Evolutionary conservation across 2,113 vertebrate genomes (phyloP), one percentile per base, ranked within the genome.

Genomic region (Phaethornis superciliosus): DNA sequence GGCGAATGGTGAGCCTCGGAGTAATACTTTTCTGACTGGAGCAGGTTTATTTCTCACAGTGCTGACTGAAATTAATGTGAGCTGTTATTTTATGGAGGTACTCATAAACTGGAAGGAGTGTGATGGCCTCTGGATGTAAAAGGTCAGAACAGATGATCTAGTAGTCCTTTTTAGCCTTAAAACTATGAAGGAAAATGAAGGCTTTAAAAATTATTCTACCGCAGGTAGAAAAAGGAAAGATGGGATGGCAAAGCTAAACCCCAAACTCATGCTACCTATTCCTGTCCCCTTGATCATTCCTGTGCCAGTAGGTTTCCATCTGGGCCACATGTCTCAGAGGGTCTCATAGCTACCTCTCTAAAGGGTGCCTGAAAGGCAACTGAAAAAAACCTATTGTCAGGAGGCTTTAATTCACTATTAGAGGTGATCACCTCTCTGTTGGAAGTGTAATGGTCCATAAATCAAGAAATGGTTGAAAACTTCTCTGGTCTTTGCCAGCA

Each of bases 111-210:
- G 90, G 89, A 95, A 85, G 69, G 93, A 95, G 64, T 79, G 70
- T 58, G 92, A 80, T 90, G 95, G 88, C 94, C 85, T 81, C 58
- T 81, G 62, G 80, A 88, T 76, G 64, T 85, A 90, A 90, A 93
- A 95, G 93, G 94, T 95, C 94, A 94, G 72, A 95, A n/a, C 37
- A 85, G 81, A 93, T 37, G 56, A 83, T 78, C 92, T 90, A 94
- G 93, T 90, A 63, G 82, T 42, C 80, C 40, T 88, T 81, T 93
- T 91, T 78, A 94, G 64, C 68, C 76, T 91, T 94, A 93, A 88
- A 95, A 91, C 56, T 60, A 24, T 55, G 89, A 65, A 87, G 51
- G 52, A 77, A 91, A 94, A 94, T 52, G 71, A 89, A 85, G 71
- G 68, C 51, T 94, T 93, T 83, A 32, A 90, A 93, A 84, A 47